phyloP scores from a whole-genome alignment of 2,113 vertebrate species.

The Pygoscelis adeliae region DNA sequence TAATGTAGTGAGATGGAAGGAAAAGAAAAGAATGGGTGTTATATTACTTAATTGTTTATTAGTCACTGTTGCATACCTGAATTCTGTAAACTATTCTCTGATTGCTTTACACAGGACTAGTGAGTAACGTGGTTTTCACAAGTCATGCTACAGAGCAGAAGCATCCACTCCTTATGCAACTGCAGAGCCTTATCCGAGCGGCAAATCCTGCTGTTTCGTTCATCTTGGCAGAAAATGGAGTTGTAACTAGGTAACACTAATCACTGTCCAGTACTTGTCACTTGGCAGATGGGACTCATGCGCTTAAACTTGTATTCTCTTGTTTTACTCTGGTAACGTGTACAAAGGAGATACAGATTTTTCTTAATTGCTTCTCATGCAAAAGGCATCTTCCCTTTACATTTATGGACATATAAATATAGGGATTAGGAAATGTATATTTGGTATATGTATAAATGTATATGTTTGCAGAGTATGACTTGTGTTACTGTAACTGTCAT shows the following conservation, averaged over 20 bases:
- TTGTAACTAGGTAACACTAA: conserved; percentile 83
- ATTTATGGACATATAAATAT: not conserved
- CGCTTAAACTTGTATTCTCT: not conserved
- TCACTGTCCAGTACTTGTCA: not conserved
- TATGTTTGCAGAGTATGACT: not conserved
- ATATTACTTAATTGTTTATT: not conserved
- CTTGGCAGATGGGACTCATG: not conserved
- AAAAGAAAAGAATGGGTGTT: not conserved
- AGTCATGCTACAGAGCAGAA: conserved; percentile 84
- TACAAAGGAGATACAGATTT: not conserved
- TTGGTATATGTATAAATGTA: not conserved
- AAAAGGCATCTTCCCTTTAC: not conserved
- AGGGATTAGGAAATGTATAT: not conserved
- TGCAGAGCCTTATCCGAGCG: conserved; percentile 89
- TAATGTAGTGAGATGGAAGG: not conserved
- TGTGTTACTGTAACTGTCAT: not conserved
- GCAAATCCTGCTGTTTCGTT: conserved; percentile 88
- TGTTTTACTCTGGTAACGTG: not conserved
- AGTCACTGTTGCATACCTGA: not conserved
- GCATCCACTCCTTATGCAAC: conserved; percentile 82
- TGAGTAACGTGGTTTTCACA: conserved; percentile 90
- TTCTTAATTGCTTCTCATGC: not conserved
- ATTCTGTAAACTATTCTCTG: not conserved
- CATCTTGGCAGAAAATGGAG: conserved; percentile 88
- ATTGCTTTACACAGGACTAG: conserved; percentile 81